Percentiles rank a stretch among this genome's conserved stretches.
Conservation (phyloP, 2,888 invertebrate species). For the Onchidella celtica region DNA sequence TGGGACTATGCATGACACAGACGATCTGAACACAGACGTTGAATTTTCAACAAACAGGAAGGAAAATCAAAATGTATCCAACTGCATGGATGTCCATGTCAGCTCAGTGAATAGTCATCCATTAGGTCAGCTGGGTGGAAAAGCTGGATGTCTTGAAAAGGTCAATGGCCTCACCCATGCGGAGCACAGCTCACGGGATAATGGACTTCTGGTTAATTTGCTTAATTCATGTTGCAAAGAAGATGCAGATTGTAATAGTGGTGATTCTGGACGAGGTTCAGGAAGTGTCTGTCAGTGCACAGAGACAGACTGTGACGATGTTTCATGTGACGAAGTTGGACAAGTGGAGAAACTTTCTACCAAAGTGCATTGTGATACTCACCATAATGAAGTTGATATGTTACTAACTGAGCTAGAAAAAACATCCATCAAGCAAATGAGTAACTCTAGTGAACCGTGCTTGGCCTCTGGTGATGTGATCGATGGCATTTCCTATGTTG, state of each 20-base stretch:
- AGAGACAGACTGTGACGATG: slow-evolving; percentile 12
- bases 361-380: neutral
- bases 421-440: neutral
- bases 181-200: slow-evolving; percentile 16
- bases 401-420: slow-evolving; percentile 29
- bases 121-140: too few species aligned
- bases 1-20: neutral
- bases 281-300: neutral
- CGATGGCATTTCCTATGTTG: slow-evolving; percentile 77
- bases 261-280: slow-evolving; percentile 1
- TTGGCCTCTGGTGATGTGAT: neutral
- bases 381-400: neutral
- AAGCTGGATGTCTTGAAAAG: neutral
- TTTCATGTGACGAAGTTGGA: slow-evolving; percentile 9
- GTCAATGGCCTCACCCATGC: slow-evolving; percentile 13
- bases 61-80: neutral
- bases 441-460: slow-evolving; percentile 2
- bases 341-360: neutral
- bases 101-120: too few species aligned
- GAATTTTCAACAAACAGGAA: neutral
- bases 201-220: neutral
- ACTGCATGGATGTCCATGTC: neutral
- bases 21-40: neutral
- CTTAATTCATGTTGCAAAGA: neutral
- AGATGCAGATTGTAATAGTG: neutral